These are phyloP conservation scores for Trematocara stigmaticum DNA, from an alignment of 2,113 vertebrate species.

Conservation along the genomic window DNA sequence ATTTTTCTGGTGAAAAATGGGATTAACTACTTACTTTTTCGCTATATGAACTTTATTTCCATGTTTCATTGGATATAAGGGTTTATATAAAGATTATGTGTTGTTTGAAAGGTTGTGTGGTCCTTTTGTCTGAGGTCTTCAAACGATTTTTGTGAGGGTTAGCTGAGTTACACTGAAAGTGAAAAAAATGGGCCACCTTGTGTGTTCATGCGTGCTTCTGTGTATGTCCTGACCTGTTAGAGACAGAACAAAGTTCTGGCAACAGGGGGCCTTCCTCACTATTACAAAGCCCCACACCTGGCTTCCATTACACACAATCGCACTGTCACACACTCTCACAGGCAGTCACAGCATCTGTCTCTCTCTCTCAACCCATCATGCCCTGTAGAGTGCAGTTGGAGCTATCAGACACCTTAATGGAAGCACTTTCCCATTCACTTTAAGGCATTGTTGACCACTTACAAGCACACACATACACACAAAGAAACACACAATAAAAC, in stretches of 20 bases:
- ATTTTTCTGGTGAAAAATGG: background rate
- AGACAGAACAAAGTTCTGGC: conserved; percentile 35
- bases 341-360: background rate
- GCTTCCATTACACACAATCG: conserved; percentile 42
- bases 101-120: conserved; percentile 35
- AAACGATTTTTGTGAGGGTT: conserved; percentile 42
- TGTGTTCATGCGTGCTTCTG: background rate
- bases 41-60: background rate
- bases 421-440: conserved; percentile 48
- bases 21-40: background rate
- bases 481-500: background rate
- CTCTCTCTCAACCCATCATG: background rate
- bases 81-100: background rate
- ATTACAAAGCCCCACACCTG: conserved; percentile 42
- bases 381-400: background rate
- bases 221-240: conserved; percentile 18
- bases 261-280: conserved; percentile 42
- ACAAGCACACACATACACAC: background rate
- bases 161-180: conserved; percentile 29
- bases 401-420: conserved; percentile 41
- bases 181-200: conserved; percentile 38
- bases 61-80: background rate
- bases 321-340: background rate
- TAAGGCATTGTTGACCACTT: conserved; percentile 48
- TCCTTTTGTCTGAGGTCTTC: conserved; percentile 30